phyloP scores from a whole-genome alignment of 1,140 invertebrate genomes.

The Halesus radiatus region DNA sequence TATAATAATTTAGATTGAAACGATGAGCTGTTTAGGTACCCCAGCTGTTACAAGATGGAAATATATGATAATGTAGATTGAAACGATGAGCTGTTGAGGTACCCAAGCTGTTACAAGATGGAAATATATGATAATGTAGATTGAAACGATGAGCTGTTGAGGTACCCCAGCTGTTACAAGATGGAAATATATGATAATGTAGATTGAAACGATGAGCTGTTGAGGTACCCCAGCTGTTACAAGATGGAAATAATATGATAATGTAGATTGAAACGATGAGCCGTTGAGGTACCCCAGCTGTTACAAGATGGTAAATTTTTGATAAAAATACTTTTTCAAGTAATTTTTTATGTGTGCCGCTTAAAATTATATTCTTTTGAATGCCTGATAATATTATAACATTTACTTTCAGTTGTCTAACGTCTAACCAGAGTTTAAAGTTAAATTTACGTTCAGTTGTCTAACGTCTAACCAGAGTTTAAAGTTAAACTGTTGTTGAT shows the following conservation, averaged over 20 bases:
- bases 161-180: no score
- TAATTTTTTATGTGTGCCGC: conserved; percentile 39
- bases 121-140: conserved; percentile 41
- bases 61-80: conserved; percentile 44
- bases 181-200: no score
- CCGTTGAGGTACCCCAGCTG: conserved; percentile 10
- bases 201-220: no score
- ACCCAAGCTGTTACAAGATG: conserved; percentile 1
- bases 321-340: conserved; percentile 33
- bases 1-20: no score
- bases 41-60: conserved; percentile 15
- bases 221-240: no score
- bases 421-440: conserved; percentile 22
- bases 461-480: conserved; percentile 16
- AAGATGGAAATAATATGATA: no score
- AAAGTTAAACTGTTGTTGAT: conserved; percentile 44
- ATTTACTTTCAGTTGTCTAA: conserved; percentile 8
- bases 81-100: conserved; percentile 2
- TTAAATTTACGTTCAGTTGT: conserved; percentile 31
- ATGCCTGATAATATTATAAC: conserved; percentile 19
- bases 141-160: no score
- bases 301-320: conserved; percentile 32
- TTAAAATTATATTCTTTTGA: conserved; percentile 39
- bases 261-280: no score
- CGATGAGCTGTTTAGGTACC: conserved; percentile 5